phyloP scores from a whole-genome alignment of 2,113 vertebrate genomes.

The Plecotus auritus region DNA sequence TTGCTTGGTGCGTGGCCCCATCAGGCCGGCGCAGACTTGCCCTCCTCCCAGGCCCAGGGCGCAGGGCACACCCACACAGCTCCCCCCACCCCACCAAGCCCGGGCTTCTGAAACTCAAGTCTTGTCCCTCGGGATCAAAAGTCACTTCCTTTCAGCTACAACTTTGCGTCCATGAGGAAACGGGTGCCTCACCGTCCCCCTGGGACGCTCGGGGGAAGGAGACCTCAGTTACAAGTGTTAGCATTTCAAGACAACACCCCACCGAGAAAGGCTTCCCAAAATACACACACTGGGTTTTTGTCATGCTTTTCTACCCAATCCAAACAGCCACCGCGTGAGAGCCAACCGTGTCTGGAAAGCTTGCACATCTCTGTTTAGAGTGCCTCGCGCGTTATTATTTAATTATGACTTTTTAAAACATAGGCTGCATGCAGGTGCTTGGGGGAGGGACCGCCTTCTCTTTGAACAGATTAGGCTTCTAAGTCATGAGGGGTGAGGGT shows the following conservation, averaged over 20 bases:
- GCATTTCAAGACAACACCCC: not conserved
- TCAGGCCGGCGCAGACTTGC: not conserved
- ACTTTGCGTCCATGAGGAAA: not conserved
- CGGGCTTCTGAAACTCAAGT: not conserved
- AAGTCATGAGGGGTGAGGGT: not conserved
- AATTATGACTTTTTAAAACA: not conserved
- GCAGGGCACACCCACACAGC: not conserved
- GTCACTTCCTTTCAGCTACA: not conserved
- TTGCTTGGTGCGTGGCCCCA: not conserved
- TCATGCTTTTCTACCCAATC: not conserved
- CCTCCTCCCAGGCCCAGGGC: not conserved
- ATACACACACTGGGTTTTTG: not conserved
- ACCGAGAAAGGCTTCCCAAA: not conserved
- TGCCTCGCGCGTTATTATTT: not conserved
- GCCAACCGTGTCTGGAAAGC: not conserved
- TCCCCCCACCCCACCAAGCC: not conserved
- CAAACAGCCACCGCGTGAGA: not conserved
- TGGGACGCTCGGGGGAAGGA: not conserved
- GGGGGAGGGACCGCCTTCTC: not conserved
- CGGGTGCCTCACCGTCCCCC: not conserved
- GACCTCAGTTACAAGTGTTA: not conserved
- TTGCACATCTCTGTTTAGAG: not conserved
- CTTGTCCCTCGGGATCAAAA: not conserved
- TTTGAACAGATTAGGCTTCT: not conserved
- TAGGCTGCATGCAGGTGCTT: not conserved